Evolutionary conservation across 1,140 invertebrate species (phyloP), one percentile per base, ranked within the genome.

Genomic region (Neuroterus valhalla): DNA sequence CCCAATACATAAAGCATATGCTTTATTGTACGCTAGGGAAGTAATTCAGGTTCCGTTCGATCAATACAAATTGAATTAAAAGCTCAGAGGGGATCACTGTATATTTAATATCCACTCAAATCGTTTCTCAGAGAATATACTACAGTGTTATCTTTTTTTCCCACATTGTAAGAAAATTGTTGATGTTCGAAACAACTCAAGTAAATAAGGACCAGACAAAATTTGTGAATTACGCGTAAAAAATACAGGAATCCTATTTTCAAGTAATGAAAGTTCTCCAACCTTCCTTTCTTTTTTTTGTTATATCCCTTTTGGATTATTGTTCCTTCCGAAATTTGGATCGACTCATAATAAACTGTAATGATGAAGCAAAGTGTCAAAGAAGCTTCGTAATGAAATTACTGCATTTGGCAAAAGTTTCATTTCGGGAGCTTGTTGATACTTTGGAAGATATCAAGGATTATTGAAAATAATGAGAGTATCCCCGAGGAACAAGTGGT

Each of bases 1-100:
- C 26, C 55, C 55, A n/a, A 62, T 62, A 62, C 55, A n/a, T 62
- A 62, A 62, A 62, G 23, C 12, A 31, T 62, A 62, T 62, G 12
- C 11, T 31, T 62, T 62, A 62, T 62, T 15, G 26, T 5, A 5
- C 55, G 55, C 55, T 1, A 26, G 55, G 55, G 55, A 62, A 26
- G 10, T 31, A 62, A 15, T 12, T 62, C 55, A 26, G 14, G 26
- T 62, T n/a, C 55, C 26, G 55, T 62, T 62, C 31, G 31, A 5
- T 15, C 55, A 23, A 62, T 62, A 62, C 8, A 62, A 62, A 62
- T 26, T 38, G 55, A 14, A 62, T n/a, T 31, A 62, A 62, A 62
- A 38, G 23, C 23, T n/a, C 26, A 15, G n/a, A 38, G n/a, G 14
- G 23, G 10, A 31, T 62, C 23, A 26, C 15, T 31, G 26, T 26